Percentiles rank a stretch among this genome's conserved stretches.
These are phyloP conservation scores for Popillia japonica DNA, from an alignment of 1,140 invertebrate genomes.

Conservation along the genomic window DNA sequence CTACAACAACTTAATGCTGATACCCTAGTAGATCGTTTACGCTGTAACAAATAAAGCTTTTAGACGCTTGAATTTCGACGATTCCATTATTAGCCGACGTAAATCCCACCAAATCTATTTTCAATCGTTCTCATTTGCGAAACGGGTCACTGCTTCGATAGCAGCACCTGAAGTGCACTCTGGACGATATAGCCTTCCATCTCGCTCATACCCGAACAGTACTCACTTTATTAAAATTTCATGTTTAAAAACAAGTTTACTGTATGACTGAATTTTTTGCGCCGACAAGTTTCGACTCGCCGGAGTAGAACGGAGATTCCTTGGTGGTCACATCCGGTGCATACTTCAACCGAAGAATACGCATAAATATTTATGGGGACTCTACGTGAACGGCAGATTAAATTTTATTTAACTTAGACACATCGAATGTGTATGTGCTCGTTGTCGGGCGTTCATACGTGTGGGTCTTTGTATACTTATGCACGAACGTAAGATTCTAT, in stretches of 20 bases:
- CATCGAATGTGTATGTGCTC: neutral
- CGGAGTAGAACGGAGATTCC: neutral
- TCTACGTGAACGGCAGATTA: constrained; percentile 18
- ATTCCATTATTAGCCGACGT: constrained; percentile 4
- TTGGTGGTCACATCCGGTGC: constrained; percentile 30
- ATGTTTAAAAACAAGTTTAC: constrained; percentile 34
- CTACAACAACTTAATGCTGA: too few relatives aligned
- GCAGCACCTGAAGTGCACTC: constrained; percentile 18
- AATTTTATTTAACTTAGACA: constrained; percentile 18
- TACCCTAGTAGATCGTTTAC: too few relatives aligned
- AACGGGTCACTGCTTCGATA: neutral
- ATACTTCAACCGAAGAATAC: constrained; percentile 22
- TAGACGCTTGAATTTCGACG: too few relatives aligned
- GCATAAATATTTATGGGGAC: constrained; percentile 14
- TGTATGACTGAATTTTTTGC: constrained; percentile 30
- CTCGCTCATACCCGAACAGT: neutral
- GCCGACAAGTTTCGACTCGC: constrained; percentile 24
- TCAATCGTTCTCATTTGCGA: neutral
- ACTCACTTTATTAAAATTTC: constrained; percentile 30
- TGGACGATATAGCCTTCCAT: neutral
- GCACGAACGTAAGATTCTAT: too few relatives aligned
- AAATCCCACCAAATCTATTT: neutral
- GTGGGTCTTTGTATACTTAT: too few relatives aligned
- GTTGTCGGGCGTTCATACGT: neutral
- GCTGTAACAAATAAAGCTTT: too few relatives aligned